A percentile compares a stretch with the other conserved stretches of the same genome.
Evolutionary conservation across 2,113 vertebrate species (phyloP).

Genomic region (Sylvilagus bachmani): DNA sequence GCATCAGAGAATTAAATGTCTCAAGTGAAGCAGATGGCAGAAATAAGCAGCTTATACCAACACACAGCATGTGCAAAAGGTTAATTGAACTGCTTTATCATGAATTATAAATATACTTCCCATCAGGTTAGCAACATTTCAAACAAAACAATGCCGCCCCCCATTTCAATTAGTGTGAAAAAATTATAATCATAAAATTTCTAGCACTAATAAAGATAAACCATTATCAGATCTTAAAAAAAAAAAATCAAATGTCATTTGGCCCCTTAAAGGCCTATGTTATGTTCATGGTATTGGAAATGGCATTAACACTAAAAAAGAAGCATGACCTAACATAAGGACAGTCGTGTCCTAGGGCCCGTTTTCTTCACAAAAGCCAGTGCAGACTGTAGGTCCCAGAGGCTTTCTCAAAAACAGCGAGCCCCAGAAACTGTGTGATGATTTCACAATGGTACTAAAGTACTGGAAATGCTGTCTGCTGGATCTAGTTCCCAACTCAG

Average conservation of each 20-base stretch:
- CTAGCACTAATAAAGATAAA: slow-evolving; percentile 24
- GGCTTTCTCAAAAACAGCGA: slow-evolving; percentile 27
- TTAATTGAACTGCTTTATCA: slow-evolving; percentile 59
- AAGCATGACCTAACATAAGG: neutral
- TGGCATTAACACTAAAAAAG: slow-evolving; percentile 43
- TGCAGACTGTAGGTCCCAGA: neutral
- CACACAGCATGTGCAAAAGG: slow-evolving; percentile 29
- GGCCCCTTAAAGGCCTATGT: neutral
- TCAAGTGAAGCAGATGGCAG: slow-evolving; percentile 38
- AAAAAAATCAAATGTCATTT: neutral
- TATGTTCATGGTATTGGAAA: neutral
- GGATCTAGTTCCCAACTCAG: neutral
- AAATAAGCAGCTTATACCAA: slow-evolving; percentile 50
- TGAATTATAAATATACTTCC: slow-evolving; percentile 21
- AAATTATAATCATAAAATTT: slow-evolving; percentile 53
- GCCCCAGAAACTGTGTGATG: neutral
- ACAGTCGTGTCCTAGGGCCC: neutral
- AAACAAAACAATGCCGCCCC: neutral
- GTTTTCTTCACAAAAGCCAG: neutral
- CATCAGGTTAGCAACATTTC: slow-evolving; percentile 26
- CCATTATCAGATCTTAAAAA: neutral
- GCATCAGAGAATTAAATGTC: slow-evolving; percentile 14
- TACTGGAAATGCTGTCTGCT: neutral
- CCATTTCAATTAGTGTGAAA: slow-evolving; percentile 9
- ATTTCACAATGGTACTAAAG: slow-evolving; percentile 19